phyloP scores from a whole-genome alignment of 2,113 vertebrate species.

The Pluvianellus socialis region DNA sequence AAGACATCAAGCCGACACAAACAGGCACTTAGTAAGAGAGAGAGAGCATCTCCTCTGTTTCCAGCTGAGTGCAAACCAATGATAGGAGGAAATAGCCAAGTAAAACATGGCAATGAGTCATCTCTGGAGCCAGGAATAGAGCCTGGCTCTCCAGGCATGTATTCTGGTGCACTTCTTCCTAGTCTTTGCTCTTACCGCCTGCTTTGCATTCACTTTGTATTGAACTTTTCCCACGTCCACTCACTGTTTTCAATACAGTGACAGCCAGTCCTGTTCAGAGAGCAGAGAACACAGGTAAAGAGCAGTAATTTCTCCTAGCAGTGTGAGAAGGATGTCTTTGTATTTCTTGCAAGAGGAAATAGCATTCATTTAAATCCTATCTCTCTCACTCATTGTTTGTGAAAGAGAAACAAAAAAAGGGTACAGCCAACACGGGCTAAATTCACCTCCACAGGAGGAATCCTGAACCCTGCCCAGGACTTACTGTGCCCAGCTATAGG shows the following conservation, averaged over 20 bases:
- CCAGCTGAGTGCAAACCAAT: background rate
- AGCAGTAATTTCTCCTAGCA: no score
- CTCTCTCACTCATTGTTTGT: background rate
- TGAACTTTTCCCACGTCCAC: background rate
- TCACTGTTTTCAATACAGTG: background rate
- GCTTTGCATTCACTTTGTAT: background rate
- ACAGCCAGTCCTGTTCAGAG: background rate
- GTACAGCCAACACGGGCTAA: background rate
- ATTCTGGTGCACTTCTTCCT: no score
- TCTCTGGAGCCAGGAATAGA: background rate
- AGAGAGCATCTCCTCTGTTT: background rate
- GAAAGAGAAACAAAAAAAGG: background rate
- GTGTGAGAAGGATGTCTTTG: background rate
- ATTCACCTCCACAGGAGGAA: background rate
- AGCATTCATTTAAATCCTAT: no score
- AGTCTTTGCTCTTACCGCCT: background rate
- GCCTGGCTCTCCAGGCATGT: background rate
- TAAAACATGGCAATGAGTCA: no score
- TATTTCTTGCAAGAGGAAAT: background rate
- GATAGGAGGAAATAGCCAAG: background rate
- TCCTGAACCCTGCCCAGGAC: no score
- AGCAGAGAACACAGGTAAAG: background rate
- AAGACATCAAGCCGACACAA: background rate
- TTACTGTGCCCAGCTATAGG: background rate
- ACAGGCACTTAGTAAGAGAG: background rate